These are phyloP conservation scores for Diglossa brunneiventris DNA, from an alignment of 2,113 vertebrate genomes.

Conservation along the genomic window DNA sequence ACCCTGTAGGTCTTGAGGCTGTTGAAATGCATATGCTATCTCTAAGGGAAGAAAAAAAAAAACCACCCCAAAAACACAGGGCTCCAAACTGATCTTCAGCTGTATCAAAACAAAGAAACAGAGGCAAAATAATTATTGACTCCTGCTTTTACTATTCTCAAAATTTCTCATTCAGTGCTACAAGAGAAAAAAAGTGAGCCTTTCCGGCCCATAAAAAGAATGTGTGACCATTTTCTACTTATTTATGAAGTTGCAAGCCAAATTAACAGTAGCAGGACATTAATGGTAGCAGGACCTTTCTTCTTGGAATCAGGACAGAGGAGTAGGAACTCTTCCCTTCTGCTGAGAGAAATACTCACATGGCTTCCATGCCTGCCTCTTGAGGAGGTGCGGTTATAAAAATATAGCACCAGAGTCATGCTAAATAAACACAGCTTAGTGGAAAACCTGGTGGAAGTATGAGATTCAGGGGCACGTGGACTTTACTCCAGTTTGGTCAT, in stretches of 20 bases:
- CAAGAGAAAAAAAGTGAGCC: neutral
- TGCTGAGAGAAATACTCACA: neutral
- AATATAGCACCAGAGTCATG: neutral
- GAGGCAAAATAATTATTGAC: neutral
- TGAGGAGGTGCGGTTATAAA: constrained; percentile 6
- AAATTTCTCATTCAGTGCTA: neutral
- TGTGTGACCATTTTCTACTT: neutral
- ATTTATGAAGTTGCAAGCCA: neutral
- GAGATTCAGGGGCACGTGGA: constrained; percentile 18
- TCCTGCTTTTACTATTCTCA: neutral
- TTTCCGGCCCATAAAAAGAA: neutral
- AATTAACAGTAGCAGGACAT: neutral
- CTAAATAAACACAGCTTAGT: constrained; percentile 36
- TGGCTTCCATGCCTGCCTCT: neutral
- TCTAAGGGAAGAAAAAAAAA: neutral
- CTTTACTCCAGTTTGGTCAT: constrained; percentile 21
- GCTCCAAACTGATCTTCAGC: neutral
- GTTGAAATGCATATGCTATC: neutral
- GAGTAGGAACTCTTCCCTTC: neutral
- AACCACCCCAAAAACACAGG: neutral
- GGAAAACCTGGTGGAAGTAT: constrained; percentile 42
- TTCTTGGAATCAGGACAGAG: neutral
- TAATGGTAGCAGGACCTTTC: neutral
- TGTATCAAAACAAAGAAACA: neutral
- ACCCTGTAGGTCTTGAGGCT: neutral